Base-by-base conservation (phyloP, 2,113 vertebrate species). In the Lophotis ruficrista region DNA sequence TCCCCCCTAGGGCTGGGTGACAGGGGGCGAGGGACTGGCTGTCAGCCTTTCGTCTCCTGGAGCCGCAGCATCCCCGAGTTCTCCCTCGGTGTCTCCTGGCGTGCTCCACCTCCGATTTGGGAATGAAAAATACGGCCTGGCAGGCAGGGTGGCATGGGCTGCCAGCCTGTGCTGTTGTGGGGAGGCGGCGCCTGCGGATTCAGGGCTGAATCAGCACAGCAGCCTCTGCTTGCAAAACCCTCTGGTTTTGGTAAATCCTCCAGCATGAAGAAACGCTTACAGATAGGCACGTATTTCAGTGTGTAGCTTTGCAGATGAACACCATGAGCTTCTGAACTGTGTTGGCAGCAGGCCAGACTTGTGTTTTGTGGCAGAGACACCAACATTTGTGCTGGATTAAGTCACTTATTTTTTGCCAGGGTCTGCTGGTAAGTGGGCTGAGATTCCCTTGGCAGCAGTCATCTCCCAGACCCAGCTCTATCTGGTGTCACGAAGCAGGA, bases 151-250 rank as follows among this genome's bases (percentile, higher is more conserved):
- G 2, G 48, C 61, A 23, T 1, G 3, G 28, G 35, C 19, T 69
- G 83, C 41, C 77, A 50, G 12, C 23, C 1, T 0, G 48, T 8
- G 2, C 54, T 57, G 70, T 5, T 0, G 0, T 48, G 37, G 53
- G 20, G 62, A 66, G 18, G 70, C 1, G 0, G 77, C 54, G 71
- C 22, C 65, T 45, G 50, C 2, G 1, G 50, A 65, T 50, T 70
- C 21, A 4, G 58, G 48, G 71, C 62, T 92, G 82, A 78, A 70
- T 66, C 91, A 66, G 79, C 68, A 68, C 56, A 75, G 68, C 51
- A 62, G 71, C 38, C 72, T 86, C 47, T 2, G 7, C 71, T 83
- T 71, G 73, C 72, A 96, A 79, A 82, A 62, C 38, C 10, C 20
- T 47, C 68, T 14, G 5, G 3, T 30, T 90, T 72, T 48, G 1